Evolutionary conservation across 2,888 invertebrate species (phyloP).

Genomic region (Encarsia formosa): DNA sequence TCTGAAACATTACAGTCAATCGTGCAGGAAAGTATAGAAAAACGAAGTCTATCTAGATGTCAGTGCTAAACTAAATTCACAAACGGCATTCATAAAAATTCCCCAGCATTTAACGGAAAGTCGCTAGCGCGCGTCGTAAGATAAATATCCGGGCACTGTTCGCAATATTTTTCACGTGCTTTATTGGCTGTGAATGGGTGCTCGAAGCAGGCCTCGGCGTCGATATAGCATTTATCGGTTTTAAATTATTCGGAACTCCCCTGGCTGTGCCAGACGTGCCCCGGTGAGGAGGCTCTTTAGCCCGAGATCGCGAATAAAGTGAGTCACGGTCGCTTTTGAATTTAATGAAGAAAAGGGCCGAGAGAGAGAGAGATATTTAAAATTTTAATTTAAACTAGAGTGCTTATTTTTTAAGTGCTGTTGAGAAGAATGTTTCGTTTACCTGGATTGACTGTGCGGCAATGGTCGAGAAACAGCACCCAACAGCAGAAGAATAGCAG

Average conservation of each 20-base stretch:
- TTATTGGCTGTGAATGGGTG: constrained; percentile 19
- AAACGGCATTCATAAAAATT: too few relatives aligned
- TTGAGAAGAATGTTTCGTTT: constrained; percentile 22
- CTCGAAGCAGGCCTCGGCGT: constrained; percentile 1
- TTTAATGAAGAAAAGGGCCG: constrained; percentile 3
- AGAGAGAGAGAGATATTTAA: neutral
- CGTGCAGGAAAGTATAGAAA: too few relatives aligned
- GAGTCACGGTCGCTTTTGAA: too few relatives aligned
- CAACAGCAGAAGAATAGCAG: constrained; percentile 48
- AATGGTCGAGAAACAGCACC: constrained; percentile 50
- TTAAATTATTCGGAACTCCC: constrained; percentile 17
- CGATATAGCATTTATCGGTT: constrained; percentile 20
- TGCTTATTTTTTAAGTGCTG: neutral
- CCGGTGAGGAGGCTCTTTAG: too few relatives aligned
- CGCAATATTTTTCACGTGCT: constrained; percentile 15
- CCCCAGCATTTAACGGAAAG: too few relatives aligned
- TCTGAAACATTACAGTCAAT: too few relatives aligned
- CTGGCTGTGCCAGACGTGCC: too few relatives aligned
- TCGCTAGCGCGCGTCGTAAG: neutral
- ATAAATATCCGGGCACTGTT: constrained; percentile 6
- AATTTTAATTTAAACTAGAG: neutral
- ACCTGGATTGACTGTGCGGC: constrained; percentile 51
- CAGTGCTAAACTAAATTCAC: too few relatives aligned
- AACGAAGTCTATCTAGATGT: too few relatives aligned
- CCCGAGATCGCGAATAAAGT: constrained; percentile 4